These are phyloP conservation scores for silkworm (Bombyx mori) DNA, from an alignment of 1,140 invertebrate species.

Conservation along the genomic window ASM3026992v2 NC_085108.1:5996501-5997000, in stretches of 20 bases:
- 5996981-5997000: no score
- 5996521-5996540: no score
- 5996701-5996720: background rate
- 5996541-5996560: no score
- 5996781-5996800: background rate
- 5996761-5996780: no score
- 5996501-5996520: no score
- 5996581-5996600: constrained; percentile 3
- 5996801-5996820: background rate
- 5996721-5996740: background rate
- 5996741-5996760: constrained; percentile 2
- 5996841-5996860: background rate
- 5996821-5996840: background rate
- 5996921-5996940: no score
- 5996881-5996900: no score
- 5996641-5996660: constrained; percentile 7
- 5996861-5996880: no score
- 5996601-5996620: background rate
- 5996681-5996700: constrained; percentile 6
- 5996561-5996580: no score
- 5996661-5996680: constrained; percentile 12
- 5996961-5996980: no score
- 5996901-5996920: no score
- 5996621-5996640: constrained; percentile 3
- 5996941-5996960: no score